Evolutionary conservation across 2,113 vertebrate genomes (phyloP).

Genomic region (Corythoichthys intestinalis): DNA sequence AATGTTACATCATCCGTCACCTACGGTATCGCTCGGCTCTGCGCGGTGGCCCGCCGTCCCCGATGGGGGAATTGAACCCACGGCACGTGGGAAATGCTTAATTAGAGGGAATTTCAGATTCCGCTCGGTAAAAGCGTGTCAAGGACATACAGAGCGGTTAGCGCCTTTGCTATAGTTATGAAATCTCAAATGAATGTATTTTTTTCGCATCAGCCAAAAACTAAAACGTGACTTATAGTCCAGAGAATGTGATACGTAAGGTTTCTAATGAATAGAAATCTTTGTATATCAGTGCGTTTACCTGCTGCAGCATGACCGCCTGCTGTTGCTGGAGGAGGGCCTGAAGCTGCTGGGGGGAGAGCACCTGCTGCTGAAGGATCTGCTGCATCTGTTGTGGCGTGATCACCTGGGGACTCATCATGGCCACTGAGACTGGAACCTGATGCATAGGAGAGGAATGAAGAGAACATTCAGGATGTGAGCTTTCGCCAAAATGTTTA

Average conservation of each 20-base stretch:
- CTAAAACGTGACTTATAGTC: no score
- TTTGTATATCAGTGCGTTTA: constrained; percentile 46
- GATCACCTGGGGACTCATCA: constrained; percentile 99
- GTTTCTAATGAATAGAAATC: no score
- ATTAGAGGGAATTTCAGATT: constrained; percentile 61
- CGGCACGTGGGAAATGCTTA: constrained; percentile 59
- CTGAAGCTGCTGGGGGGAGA: constrained; percentile 97
- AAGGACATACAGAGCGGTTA: constrained; percentile 57
- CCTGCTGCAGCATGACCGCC: constrained; percentile 99
- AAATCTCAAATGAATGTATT: no score
- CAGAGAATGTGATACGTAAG: no score
- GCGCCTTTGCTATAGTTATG: no score
- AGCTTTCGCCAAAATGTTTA: not conserved
- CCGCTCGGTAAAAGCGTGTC: constrained; percentile 64
- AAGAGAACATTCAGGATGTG: constrained; percentile 31
- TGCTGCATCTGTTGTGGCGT: constrained; percentile 99
- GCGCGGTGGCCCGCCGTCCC: constrained; percentile 41
- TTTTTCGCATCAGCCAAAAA: no score
- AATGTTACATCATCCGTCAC: constrained; percentile 57
- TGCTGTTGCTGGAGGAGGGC: constrained; percentile 98
- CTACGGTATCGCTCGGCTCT: constrained; percentile 32
- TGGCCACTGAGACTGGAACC: constrained; percentile 99
- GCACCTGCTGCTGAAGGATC: constrained; percentile 97
- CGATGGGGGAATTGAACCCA: constrained; percentile 64
- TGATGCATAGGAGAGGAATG: constrained; percentile 43